A percentile compares a stretch with the other conserved stretches of the same genome.
Evolutionary conservation across 2,113 vertebrate genomes (phyloP).

Genomic region (Semnornis frantzii): DNA sequence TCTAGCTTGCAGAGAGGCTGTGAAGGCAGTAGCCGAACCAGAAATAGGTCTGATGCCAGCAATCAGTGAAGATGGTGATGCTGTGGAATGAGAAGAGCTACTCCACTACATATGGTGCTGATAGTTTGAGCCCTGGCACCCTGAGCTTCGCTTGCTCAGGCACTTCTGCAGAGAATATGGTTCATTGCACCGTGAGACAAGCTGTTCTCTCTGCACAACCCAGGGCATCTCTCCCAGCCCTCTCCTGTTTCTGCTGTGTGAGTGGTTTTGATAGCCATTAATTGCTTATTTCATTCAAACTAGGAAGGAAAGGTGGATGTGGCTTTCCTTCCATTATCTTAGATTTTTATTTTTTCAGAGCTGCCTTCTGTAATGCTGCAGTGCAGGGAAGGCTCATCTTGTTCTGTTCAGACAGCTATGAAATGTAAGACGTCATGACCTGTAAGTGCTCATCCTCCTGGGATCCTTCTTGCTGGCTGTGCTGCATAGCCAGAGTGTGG

Average conservation of each 20-base stretch:
- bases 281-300: background rate
- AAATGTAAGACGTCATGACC: fast-evolving
- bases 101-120: fast-evolving
- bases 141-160: background rate
- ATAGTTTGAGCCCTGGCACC: background rate
- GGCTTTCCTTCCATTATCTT: background rate
- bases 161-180: background rate
- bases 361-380: background rate
- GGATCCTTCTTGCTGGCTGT: background rate
- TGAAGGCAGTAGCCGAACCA: background rate
- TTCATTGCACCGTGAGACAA: background rate
- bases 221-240: background rate
- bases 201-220: background rate
- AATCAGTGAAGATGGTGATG: background rate
- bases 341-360: background rate
- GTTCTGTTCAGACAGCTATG: background rate
- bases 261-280: background rate
- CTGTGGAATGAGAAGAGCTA: background rate
- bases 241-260: background rate
- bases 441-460: background rate
- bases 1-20: background rate
- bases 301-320: background rate
- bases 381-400: background rate
- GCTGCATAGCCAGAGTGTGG: background rate
- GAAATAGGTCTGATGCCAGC: background rate